A percentile compares a stretch with the other conserved stretches of the same genome.
These are phyloP conservation scores for Keiferia lycopersicella DNA, from an alignment of 2,888 invertebrate species.

Conservation along the genomic window DNA sequence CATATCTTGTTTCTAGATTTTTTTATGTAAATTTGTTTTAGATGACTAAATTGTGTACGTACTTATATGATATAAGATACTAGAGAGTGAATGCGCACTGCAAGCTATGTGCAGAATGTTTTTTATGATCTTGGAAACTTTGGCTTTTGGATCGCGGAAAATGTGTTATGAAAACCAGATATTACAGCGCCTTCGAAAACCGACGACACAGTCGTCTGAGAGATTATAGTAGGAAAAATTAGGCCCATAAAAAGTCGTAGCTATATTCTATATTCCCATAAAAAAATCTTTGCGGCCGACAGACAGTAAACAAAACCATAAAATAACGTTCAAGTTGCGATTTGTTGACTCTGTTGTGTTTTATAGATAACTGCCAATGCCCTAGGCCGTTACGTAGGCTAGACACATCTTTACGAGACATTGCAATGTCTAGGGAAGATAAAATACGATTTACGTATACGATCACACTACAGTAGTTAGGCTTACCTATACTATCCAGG, in stretches of 20 bases:
- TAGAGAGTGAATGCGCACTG: no score
- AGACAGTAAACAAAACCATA: conserved; percentile 69
- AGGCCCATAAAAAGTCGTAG: conserved; percentile 55
- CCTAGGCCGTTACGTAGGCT: conserved; percentile 27
- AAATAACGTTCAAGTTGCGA: conserved; percentile 58
- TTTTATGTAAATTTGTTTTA: no score
- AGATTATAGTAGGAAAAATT: conserved; percentile 28
- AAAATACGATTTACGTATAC: conserved; percentile 12
- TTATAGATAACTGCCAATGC: conserved; percentile 27
- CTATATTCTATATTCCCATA: conserved; percentile 40
- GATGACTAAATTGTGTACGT: no score
- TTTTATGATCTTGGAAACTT: no score
- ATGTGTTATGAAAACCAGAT: no score
- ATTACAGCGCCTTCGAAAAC: background rate
- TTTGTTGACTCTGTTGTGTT: conserved; percentile 35
- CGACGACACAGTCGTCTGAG: background rate
- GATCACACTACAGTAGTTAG: no score
- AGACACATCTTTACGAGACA: background rate
- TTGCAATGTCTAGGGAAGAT: background rate
- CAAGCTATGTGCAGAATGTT: no score
- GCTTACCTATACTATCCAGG: background rate
- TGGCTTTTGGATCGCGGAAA: no score
- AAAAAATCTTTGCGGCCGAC: conserved; percentile 47
- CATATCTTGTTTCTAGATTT: no score
- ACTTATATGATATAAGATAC: no score